Base-by-base conservation (phyloP, 2,797 vertebrate species). In the Acanthornis magna region DNA sequence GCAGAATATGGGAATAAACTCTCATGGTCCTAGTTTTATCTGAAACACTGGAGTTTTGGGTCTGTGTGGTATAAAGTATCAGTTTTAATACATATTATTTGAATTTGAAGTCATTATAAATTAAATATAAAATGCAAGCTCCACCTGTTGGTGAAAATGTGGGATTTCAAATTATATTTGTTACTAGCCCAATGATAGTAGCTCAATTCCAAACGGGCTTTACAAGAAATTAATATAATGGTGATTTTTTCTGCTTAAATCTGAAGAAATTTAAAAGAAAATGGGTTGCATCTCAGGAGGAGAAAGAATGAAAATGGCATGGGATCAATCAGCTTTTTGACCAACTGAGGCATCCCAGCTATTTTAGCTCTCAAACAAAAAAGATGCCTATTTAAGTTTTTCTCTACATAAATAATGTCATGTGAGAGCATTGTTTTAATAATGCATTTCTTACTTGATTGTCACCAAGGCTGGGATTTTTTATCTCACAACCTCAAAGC, bases 81-180 rank as follows among this genome's bases (percentile, higher is more conserved):
- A 18, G 25, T 53, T 30, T 66, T 40, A 34, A 81, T 90, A 86
- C 9, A 9, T 61, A 26, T 48, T 92, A 90, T 87, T 97, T 97
- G 34, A 78, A 93, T 96, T 85, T 68, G 80, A 96, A 97, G 68
- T 95, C 12, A 74, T 96, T 93, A n/a, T 91, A 94, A 96, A 81
- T 70, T 21, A 87, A 91, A 76, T 81, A 73, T 43, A 96, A 97
- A 96, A 93, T 78, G 20, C 85, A 97, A 95, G 95, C 93, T 85
- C 97, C 97, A 96, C 88, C 97, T 97, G 88, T 94, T 96, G 89
- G 92, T 90, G 72, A 93, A 93, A 88, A 88, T n/a, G n/a, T 43
- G 70, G 58, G 75, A 92, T 93, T 97, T 80, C 91, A 97, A 87
- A 89, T 79, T 3, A 17, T 77, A 10, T 13, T 73, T 84, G 75